Conservation (phyloP, 2,797 vertebrate species). For the Falco columbarius region DNA sequence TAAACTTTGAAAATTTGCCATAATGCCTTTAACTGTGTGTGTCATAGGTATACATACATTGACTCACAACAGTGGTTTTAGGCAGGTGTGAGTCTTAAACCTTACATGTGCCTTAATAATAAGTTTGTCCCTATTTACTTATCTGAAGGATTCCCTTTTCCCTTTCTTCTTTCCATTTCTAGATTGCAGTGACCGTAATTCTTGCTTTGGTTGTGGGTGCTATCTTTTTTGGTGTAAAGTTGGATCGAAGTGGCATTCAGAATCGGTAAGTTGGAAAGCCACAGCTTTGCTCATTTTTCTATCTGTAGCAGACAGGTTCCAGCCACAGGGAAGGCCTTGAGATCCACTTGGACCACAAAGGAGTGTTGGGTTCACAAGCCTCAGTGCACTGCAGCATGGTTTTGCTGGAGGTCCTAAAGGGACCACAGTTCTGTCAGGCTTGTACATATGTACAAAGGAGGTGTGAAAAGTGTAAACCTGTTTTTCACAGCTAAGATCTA, state of each 20-base stretch:
- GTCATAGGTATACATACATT: not conserved
- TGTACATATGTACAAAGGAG: not conserved
- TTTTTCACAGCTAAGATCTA: not conserved
- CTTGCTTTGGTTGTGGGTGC: constrained; percentile 72
- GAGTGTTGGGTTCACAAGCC: not conserved
- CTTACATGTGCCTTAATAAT: not conserved
- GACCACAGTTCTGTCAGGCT: not conserved
- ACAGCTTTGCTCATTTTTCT: not conserved
- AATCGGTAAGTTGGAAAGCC: constrained; percentile 61
- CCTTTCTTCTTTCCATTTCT: not conserved
- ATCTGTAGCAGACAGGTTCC: not conserved
- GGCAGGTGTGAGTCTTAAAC: not conserved
- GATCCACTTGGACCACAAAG: not conserved
- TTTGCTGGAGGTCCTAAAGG: not conserved
- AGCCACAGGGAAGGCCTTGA: not conserved
- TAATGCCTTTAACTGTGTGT: not conserved
- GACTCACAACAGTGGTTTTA: not conserved
- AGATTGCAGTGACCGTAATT: constrained; percentile 59
- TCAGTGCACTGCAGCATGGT: not conserved
- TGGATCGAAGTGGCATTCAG: constrained; percentile 72
- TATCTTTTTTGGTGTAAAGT: constrained; percentile 67
- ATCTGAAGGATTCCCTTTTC: not conserved
- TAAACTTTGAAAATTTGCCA: not conserved
- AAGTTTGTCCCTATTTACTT: not conserved
- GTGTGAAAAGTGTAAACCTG: not conserved